Evolutionary conservation across 2,888 invertebrate species (phyloP).

Genomic region (Drepana falcataria): DNA sequence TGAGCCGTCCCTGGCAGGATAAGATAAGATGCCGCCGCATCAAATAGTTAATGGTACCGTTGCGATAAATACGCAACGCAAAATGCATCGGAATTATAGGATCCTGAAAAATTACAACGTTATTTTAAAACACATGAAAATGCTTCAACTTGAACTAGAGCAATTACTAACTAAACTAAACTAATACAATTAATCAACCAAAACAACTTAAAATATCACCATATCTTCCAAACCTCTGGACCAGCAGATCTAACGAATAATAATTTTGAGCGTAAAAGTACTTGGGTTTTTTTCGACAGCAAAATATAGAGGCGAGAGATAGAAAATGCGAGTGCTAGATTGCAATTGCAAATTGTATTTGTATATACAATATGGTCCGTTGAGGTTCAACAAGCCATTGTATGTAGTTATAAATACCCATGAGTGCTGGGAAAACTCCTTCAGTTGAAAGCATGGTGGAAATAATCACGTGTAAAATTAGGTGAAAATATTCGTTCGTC

Average conservation of each 20-base stretch:
- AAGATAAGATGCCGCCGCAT: slow-evolving; percentile 95
- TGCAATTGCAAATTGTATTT: slow-evolving; percentile 40
- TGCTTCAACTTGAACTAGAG: background rate
- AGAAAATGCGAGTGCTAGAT: slow-evolving; percentile 39
- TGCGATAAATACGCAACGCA: slow-evolving; percentile 93
- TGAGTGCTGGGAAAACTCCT: slow-evolving; percentile 64
- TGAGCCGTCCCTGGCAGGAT: slow-evolving; percentile 95
- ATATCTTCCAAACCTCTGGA: slow-evolving; percentile 3
- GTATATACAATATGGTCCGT: slow-evolving; percentile 48
- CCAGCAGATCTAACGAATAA: background rate
- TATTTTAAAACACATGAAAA: background rate
- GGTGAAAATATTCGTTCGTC: slow-evolving; percentile 29
- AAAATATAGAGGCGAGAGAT: slow-evolving; percentile 21
- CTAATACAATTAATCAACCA: slow-evolving; percentile 1
- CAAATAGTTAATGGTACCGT: slow-evolving; percentile 95
- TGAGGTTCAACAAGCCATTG: slow-evolving; percentile 50
- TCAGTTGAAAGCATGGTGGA: slow-evolving; percentile 59
- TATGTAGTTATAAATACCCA: slow-evolving; percentile 61
- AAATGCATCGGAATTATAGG: slow-evolving; percentile 96
- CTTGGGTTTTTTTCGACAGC: background rate
- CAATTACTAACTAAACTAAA: slow-evolving; percentile 1
- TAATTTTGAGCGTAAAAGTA: background rate
- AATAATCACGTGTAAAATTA: slow-evolving; percentile 52
- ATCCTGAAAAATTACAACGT: slow-evolving; percentile 72
- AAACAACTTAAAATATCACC: background rate